These are phyloP conservation scores for Actias luna DNA, from an alignment of 2,888 invertebrate genomes.

Conservation along the genomic window DNA sequence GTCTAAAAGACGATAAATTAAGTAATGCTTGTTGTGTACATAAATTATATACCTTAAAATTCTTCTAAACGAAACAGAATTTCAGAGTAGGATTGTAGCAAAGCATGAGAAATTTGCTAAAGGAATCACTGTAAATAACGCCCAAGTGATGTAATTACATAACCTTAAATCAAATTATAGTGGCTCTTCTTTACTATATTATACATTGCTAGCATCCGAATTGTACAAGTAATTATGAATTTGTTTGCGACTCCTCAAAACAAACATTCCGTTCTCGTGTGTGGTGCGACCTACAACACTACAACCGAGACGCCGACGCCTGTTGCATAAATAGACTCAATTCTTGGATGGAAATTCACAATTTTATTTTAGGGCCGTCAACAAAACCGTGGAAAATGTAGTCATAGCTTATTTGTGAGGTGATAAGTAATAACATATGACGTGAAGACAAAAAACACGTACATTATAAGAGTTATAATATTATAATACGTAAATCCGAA, in stretches of 20 bases:
- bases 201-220: slow-evolving; percentile 35
- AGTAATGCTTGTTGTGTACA: not conserved
- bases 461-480: not conserved
- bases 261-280: slow-evolving; percentile 70
- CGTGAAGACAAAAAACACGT: slow-evolving; percentile 26
- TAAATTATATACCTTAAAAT: not conserved
- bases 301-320: slow-evolving; percentile 64
- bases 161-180: not conserved
- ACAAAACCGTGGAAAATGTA: slow-evolving; percentile 49
- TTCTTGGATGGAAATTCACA: slow-evolving; percentile 71
- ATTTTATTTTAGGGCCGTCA: slow-evolving; percentile 59
- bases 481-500: slow-evolving; percentile 12
- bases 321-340: slow-evolving; percentile 71
- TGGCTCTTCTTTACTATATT: not conserved
- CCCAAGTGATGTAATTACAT: not conserved
- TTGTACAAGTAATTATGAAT: slow-evolving; percentile 67
- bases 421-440: slow-evolving; percentile 45
- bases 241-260: slow-evolving; percentile 75
- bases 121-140: not conserved
- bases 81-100: not conserved
- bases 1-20: not conserved
- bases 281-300: slow-evolving; percentile 63
- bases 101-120: not conserved
- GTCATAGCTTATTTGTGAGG: slow-evolving; percentile 54
- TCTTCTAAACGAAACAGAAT: not conserved